Percentiles rank a stretch among this genome's conserved stretches.
phyloP scores from a whole-genome alignment of 2,113 vertebrate species.

The Mustela lutreola region DNA sequence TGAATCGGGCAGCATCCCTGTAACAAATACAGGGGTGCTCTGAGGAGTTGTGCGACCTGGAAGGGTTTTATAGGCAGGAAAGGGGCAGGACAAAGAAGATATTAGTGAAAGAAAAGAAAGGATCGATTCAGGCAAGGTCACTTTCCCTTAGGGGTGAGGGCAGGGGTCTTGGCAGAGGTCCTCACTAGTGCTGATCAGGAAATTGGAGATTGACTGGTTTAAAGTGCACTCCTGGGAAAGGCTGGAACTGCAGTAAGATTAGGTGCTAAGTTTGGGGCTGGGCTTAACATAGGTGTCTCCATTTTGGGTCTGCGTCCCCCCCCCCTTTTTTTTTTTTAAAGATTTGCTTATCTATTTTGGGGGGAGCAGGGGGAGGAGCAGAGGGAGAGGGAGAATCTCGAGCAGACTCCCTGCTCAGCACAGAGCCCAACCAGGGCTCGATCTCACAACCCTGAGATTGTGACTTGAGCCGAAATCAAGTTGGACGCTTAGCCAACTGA shows the following conservation, averaged over 20 bases:
- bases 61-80: background rate
- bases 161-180: background rate
- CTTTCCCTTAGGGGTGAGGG: background rate
- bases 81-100: background rate
- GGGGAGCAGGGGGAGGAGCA: background rate
- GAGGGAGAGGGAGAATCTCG: background rate
- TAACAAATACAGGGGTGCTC: background rate
- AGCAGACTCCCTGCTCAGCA: background rate
- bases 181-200: background rate
- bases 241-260: background rate
- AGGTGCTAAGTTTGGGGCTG: background rate
- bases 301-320: background rate
- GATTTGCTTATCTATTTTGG: background rate
- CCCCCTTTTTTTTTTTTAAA: background rate
- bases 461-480: background rate
- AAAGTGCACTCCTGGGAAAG: background rate
- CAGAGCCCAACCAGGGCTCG: fast-evolving
- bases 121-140: background rate
- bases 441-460: background rate
- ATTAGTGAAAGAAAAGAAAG: background rate
- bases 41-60: background rate
- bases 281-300: background rate
- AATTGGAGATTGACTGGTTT: background rate
- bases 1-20: background rate
- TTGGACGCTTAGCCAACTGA: no score